phyloP scores from a whole-genome alignment of 2,797 vertebrate genomes.

The Arrhamphus sclerolepis region DNA sequence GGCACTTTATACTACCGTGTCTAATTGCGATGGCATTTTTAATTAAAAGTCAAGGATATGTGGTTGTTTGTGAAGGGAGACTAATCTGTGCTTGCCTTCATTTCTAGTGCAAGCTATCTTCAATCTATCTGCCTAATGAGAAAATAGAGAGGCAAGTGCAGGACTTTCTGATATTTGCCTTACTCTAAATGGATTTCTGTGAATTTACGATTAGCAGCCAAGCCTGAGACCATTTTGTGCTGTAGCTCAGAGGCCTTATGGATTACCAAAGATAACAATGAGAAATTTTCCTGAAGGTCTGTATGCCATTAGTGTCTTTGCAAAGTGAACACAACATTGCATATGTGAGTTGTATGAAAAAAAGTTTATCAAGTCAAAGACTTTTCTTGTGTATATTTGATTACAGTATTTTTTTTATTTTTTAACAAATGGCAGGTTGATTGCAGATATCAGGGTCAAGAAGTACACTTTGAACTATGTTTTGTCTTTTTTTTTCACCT shows the following conservation, averaged over 20 bases:
- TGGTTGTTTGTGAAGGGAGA: slow-evolving; percentile 84
- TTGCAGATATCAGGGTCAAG: slow-evolving; percentile 10
- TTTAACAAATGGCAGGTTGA: slow-evolving; percentile 1
- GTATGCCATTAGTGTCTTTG: slow-evolving; percentile 19
- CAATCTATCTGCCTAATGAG: slow-evolving; percentile 85
- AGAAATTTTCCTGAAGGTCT: slow-evolving; percentile 45
- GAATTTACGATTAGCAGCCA: slow-evolving; percentile 73
- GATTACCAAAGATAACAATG: slow-evolving; percentile 75
- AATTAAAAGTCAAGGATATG: slow-evolving; percentile 88
- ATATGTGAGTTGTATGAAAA: slow-evolving; percentile 13
- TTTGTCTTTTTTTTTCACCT: slow-evolving; percentile 5
- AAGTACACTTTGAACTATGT: slow-evolving; percentile 3
- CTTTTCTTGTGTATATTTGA: slow-evolving; percentile 5
- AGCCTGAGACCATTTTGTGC: slow-evolving; percentile 51
- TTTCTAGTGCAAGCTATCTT: slow-evolving; percentile 75
- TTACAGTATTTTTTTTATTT: slow-evolving; percentile 13
- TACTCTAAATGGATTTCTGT: slow-evolving; percentile 77
- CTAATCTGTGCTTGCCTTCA: slow-evolving; percentile 81
- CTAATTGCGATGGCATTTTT: slow-evolving; percentile 87
- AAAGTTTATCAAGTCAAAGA: slow-evolving; percentile 7
- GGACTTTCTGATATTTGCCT: slow-evolving; percentile 84
- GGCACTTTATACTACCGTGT: slow-evolving; percentile 82
- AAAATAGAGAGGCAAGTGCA: slow-evolving; percentile 73
- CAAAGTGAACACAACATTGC: slow-evolving; percentile 24
- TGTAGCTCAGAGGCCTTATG: slow-evolving; percentile 64